Percentiles rank a stretch among this genome's conserved stretches.
Evolutionary conservation across 2,113 vertebrate genomes (phyloP).

Genomic region (Ginglymostoma cirratum): DNA sequence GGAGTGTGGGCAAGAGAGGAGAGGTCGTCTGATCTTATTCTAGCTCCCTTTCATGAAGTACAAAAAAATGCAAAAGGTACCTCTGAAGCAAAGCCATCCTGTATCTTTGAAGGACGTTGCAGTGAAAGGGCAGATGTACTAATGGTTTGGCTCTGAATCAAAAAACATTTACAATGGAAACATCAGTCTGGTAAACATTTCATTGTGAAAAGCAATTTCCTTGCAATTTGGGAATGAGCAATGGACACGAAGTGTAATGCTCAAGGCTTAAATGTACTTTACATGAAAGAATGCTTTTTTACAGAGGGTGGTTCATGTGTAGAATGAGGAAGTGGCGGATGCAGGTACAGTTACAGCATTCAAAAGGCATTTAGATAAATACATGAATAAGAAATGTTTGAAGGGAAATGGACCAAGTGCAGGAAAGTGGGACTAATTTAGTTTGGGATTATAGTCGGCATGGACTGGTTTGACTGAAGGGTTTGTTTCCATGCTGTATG

Average conservation of each 20-base stretch:
- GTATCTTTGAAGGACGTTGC: background rate
- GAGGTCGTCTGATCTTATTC: background rate
- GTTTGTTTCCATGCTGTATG: too few species aligned
- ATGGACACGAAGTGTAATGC: background rate
- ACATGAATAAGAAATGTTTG: too few species aligned
- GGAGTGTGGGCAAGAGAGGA: background rate
- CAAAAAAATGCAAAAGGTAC: background rate
- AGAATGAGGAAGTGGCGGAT: too few species aligned
- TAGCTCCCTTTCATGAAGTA: background rate
- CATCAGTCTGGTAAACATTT: background rate
- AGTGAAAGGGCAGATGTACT: background rate
- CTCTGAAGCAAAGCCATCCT: background rate
- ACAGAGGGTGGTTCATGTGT: too few species aligned
- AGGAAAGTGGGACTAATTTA: too few species aligned
- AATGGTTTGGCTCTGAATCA: background rate
- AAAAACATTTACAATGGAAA: background rate
- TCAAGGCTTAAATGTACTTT: background rate
- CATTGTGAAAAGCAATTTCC: background rate
- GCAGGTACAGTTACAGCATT: too few species aligned
- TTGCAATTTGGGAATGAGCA: background rate
- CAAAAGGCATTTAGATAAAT: too few species aligned
- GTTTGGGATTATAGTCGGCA: too few species aligned
- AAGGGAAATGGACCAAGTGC: too few species aligned
- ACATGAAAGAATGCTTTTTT: background rate
- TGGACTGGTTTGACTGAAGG: too few species aligned